Percentiles rank a stretch among this genome's conserved stretches.
These are phyloP conservation scores for Athene noctua DNA, from an alignment of 2,113 vertebrate species.

Conservation along the genomic window DNA sequence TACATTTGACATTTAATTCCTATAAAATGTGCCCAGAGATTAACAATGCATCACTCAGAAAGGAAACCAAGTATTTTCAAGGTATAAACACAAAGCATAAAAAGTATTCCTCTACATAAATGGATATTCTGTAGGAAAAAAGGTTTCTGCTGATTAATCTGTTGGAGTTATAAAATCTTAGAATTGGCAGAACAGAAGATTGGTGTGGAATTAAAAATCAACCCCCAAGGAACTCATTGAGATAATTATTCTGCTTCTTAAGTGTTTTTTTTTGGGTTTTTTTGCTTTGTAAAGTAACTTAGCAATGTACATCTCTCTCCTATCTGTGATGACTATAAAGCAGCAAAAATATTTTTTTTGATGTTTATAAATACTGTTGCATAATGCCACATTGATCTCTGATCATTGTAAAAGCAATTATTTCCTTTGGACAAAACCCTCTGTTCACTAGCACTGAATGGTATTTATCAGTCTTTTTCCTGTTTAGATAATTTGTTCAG, in stretches of 20 bases:
- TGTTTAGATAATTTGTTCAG: constrained; percentile 46
- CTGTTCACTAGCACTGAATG: constrained; percentile 32
- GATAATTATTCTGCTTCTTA: background rate
- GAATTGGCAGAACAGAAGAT: background rate
- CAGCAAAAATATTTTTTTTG: background rate
- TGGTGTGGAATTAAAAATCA: constrained; percentile 2
- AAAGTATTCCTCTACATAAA: background rate
- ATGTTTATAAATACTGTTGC: background rate
- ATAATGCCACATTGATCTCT: background rate
- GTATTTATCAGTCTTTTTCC: constrained; percentile 47
- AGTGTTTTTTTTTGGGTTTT: background rate
- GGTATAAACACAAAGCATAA: background rate
- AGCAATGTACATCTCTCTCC: background rate
- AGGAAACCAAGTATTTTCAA: background rate
- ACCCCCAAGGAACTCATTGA: background rate
- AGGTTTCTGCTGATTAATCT: background rate
- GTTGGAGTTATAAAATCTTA: background rate
- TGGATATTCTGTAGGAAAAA: background rate
- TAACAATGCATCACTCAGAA: background rate
- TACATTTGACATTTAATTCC: background rate
- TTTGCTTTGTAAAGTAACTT: background rate
- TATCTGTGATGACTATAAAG: background rate
- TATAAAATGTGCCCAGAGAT: background rate
- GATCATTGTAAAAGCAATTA: background rate
- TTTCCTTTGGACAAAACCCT: constrained; percentile 14